Evolutionary conservation across 2,797 vertebrate genomes (phyloP).

Genomic region (Acipenser ruthenus): DNA sequence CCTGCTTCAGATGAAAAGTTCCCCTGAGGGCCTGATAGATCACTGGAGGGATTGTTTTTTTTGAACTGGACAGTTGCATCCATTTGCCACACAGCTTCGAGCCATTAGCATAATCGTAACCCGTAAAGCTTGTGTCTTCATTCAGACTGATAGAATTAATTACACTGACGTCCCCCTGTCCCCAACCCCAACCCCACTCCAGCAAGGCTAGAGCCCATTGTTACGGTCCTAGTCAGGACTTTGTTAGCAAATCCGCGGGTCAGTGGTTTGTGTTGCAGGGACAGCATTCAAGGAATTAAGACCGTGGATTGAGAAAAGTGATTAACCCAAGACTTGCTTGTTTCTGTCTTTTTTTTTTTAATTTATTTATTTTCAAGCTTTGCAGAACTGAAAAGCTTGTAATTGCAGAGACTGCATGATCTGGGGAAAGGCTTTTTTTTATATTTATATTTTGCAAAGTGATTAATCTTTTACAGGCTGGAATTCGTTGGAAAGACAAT

Average conservation of each 20-base stretch:
- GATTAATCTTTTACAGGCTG: background rate
- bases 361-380: background rate
- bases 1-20: background rate
- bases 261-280: too few species aligned
- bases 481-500: background rate
- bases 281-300: background rate
- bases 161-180: constrained; percentile 13
- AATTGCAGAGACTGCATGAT: constrained; percentile 2
- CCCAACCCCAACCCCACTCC: too few species aligned
- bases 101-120: constrained; percentile 46
- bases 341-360: too few species aligned
- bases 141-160: constrained; percentile 51
- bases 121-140: constrained; percentile 37
- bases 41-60: constrained; percentile 6
- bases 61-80: constrained; percentile 35
- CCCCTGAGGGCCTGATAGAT: background rate
- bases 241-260: background rate
- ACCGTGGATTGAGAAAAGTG: background rate
- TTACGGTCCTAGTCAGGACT: background rate
- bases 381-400: constrained; percentile 4
- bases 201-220: too few species aligned
- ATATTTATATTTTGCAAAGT: background rate
- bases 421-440: background rate
- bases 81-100: constrained; percentile 43
- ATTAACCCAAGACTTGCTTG: constrained; percentile 7